A percentile compares a stretch with the other conserved stretches of the same genome.
Conservation (phyloP, 2,797 vertebrate species). For the Xiphophorus birchmanni region DNA sequence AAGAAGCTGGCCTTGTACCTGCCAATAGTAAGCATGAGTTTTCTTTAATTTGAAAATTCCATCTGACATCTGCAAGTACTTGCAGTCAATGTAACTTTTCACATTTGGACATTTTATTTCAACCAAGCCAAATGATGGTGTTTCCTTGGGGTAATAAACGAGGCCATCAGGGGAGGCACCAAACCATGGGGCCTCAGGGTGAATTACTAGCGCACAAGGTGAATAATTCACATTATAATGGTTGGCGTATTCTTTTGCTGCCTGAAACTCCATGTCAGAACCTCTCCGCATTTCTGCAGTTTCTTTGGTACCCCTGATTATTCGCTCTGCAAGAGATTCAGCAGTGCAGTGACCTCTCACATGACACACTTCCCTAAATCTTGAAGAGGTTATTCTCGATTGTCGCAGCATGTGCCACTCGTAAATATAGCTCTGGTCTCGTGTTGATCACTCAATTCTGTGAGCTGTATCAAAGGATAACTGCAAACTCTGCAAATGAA, state of each 20-base stretch:
- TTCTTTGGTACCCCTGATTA: not conserved
- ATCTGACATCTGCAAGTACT: slow-evolving; percentile 2
- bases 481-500: not conserved
- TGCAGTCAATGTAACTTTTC: not conserved
- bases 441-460: not conserved
- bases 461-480: not conserved
- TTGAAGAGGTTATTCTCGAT: slow-evolving; percentile 1
- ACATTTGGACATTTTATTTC: slow-evolving; percentile 1
- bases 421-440: not conserved
- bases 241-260: not conserved
- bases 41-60: not conserved
- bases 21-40: slow-evolving; percentile 3
- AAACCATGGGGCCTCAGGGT: not conserved
- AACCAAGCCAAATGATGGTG: not conserved
- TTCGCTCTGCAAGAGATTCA: slow-evolving; percentile 5
- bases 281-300: not conserved
- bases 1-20: not conserved
- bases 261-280: slow-evolving; percentile 7
- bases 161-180: not conserved
- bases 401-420: not conserved
- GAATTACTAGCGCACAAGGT: not conserved
- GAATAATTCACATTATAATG: slow-evolving; percentile 1
- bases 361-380: not conserved
- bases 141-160: not conserved
- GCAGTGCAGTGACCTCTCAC: not conserved